A percentile compares a stretch with the other conserved stretches of the same genome.
phyloP scores from a whole-genome alignment of 35 echinoderm and acorn worm species.

The Lytechinus variegatus region DNA sequence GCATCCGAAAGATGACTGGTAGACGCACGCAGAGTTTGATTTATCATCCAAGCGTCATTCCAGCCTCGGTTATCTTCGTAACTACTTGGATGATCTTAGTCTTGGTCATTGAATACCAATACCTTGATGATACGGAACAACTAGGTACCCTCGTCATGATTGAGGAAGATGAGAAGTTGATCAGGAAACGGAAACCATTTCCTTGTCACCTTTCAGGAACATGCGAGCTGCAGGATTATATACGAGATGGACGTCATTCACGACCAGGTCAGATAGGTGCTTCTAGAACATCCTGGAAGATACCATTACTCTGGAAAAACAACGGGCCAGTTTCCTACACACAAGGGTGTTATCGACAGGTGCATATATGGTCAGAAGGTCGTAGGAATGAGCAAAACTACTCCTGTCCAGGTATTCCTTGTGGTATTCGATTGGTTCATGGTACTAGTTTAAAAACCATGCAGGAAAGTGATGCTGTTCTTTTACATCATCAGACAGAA shows the following conservation, averaged over 20 bases:
- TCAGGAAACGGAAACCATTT: neutral
- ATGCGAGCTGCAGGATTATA: neutral
- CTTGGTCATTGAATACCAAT: neutral
- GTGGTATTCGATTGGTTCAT: neutral
- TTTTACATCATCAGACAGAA: neutral
- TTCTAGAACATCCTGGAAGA: neutral
- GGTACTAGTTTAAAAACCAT: neutral
- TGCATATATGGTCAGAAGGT: constrained; percentile 30
- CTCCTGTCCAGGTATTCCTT: constrained; percentile 23
- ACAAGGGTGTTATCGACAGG: neutral
- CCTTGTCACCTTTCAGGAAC: neutral
- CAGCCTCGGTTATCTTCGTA: neutral
- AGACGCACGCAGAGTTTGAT: neutral
- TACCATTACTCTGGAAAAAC: neutral
- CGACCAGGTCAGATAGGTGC: neutral
- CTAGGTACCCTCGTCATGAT: neutral
- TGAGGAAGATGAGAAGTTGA: neutral
- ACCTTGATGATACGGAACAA: neutral
- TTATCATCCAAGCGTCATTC: neutral
- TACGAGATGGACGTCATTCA: neutral
- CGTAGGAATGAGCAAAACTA: neutral
- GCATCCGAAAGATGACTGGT: neutral
- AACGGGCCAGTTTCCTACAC: neutral
- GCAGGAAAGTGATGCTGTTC: constrained; percentile 7
- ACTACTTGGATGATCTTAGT: neutral